Percentiles rank a stretch among this genome's conserved stretches.
Evolutionary conservation across 2,113 vertebrate species (phyloP).

Genomic region (Urocolius indicus): DNA sequence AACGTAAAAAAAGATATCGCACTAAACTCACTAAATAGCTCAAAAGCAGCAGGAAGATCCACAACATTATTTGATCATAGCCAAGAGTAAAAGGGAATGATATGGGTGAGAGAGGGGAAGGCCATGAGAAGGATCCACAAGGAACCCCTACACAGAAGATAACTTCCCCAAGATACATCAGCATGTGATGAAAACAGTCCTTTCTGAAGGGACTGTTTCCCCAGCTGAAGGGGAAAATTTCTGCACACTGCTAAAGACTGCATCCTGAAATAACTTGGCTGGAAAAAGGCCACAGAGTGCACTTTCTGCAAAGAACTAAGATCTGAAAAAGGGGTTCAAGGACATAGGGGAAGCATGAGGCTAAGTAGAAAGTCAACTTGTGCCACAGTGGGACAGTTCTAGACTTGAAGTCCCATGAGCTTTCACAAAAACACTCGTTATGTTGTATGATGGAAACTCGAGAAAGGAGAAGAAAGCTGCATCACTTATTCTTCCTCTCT

Average conservation of each 20-base stretch:
- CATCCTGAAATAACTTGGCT: neutral
- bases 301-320: neutral
- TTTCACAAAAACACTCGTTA: neutral
- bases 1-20: neutral
- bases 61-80: neutral
- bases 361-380: neutral
- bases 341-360: accelerated
- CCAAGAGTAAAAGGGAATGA: neutral
- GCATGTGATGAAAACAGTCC: accelerated
- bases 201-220: too few relatives aligned
- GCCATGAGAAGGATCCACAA: neutral
- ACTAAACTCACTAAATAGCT: neutral
- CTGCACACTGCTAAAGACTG: neutral
- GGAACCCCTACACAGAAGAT: neutral
- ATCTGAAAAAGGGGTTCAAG: neutral
- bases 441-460: accelerated
- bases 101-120: neutral
- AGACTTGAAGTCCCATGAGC: accelerated
- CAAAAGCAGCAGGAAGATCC: neutral
- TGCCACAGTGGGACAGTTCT: accelerated
- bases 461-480: too few relatives aligned
- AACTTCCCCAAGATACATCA: neutral
- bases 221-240: neutral
- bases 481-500: too few relatives aligned
- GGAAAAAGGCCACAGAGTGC: neutral